These are phyloP conservation scores for Sus scrofa DNA, from an alignment of 2,113 vertebrate genomes.

Conservation along the genomic window T2T-Sscrofa CM000817.6:32470001-32470500, in stretches of 20 bases:
- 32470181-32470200: conserved; percentile 2
- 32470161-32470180: conserved; percentile 35
- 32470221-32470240: background rate
- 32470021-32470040: conserved; percentile 64
- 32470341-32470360: background rate
- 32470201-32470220: conserved; percentile 22
- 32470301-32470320: background rate
- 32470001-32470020: conserved; percentile 65
- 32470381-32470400: background rate
- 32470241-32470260: conserved; percentile 28
- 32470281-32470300: conserved; percentile 47
- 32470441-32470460: background rate
- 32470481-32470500: background rate
- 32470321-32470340: conserved; percentile 12
- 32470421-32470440: background rate
- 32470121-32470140: background rate
- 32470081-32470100: background rate
- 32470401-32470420: background rate
- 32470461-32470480: background rate
- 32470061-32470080: conserved; percentile 38
- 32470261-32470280: conserved; percentile 58
- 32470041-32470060: conserved; percentile 39
- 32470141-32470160: background rate
- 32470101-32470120: background rate
- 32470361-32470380: conserved; percentile 17